Base-by-base conservation (phyloP, 2,888 invertebrate species). In the Pteria penguin region DNA sequence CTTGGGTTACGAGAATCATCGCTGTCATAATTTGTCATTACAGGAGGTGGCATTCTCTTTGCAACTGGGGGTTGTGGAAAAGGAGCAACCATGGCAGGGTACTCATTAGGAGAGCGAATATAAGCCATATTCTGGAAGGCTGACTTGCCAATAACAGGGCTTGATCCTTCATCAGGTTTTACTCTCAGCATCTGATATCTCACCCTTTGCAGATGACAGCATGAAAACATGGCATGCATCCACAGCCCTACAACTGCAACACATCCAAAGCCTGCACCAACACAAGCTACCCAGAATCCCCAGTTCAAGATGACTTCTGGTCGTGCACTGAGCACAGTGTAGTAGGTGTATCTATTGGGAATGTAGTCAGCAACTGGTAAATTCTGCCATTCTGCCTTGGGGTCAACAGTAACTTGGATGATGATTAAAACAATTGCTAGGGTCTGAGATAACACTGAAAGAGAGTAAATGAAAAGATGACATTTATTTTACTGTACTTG, bases 201-300 rank as follows among this genome's bases (percentile, higher is more conserved):
- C n/a, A 62, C 60, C 2, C 36, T n/a, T 11, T 36, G 52, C 4
- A 81, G 74, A 26, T 82, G 78, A 14, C 33, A 54, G 60, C 82
- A 84, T 29, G 82, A 63, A 4, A 54, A 58, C 27, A 74, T 77
- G 4, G 82, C 82, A 66, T 84, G 79, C 0, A 82, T n/a, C 80
- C 79, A 80, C 1, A 78, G 52, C 3, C 76, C n/a, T 0, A 61
- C 72, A 0, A 76, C 69, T 4, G 68, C 70, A 0, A 71, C 63
- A 3, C 82, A 57, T n/a, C 75, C 76, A 22, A 72, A 45, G 4
- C 79, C 3, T 0, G 80, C 81, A 11, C 78, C 78, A 27, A 74
- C 68, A 2, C 72, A 76, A 11, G 68, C 84, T 0, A 80, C 61
- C 18, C 75, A 82, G 18, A 79, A 55, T 45, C 79, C 84, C 33